These are phyloP conservation scores for Crypturellus undulatus DNA, from an alignment of 2,113 vertebrate genomes.

Conservation along the genomic window DNA sequence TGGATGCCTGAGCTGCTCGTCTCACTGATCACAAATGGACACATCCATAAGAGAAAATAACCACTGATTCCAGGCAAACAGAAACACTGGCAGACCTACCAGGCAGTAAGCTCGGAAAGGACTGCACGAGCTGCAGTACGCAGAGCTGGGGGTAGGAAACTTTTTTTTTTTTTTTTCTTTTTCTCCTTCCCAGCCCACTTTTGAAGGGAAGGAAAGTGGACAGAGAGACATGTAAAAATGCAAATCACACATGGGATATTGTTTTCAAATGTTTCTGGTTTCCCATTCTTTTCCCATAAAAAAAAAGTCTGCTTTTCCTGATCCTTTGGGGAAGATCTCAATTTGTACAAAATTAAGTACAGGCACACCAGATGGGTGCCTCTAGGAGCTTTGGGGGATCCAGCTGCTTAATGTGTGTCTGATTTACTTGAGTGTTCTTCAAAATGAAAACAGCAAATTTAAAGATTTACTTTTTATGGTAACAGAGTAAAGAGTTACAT, in stretches of 20 bases:
- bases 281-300: background rate
- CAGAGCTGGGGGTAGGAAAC: background rate
- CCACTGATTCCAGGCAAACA: background rate
- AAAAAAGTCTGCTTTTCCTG: background rate
- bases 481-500: background rate
- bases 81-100: background rate
- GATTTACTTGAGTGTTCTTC: background rate
- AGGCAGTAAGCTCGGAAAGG: background rate
- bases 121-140: background rate
- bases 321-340: background rate
- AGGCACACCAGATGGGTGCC: background rate
- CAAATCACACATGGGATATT: background rate
- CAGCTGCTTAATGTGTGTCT: background rate
- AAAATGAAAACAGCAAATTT: background rate
- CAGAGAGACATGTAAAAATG: background rate
- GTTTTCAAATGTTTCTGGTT: background rate
- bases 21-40: background rate
- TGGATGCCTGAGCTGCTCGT: background rate
- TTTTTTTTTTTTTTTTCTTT: background rate
- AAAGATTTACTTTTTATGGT: background rate
- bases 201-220: background rate
- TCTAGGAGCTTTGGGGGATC: background rate
- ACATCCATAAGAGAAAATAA: background rate
- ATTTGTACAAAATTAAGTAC: background rate
- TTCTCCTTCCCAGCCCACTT: background rate